Evolutionary conservation across 2,113 vertebrate species (phyloP), one percentile per base, ranked within the genome.

Genomic region (Irena cyanogastra): DNA sequence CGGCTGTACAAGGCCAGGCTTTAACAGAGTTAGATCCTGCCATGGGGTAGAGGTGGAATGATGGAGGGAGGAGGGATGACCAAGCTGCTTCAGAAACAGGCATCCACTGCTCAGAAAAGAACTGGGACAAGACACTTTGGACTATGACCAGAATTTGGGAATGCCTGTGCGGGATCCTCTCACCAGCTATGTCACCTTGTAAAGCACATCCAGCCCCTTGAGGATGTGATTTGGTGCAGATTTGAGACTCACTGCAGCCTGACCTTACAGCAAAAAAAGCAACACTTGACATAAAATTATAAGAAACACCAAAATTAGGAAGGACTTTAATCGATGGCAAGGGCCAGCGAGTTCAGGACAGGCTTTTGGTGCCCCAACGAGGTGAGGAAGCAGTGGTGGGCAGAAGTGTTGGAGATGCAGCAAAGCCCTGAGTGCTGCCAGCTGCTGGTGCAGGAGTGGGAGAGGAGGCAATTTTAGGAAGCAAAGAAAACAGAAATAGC

Each of bases 141-240:
- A 27, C 56, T 33, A 8, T 2, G 0, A 45, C 8, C 70, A 61
- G 75, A 66, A 54, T 37, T 37, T 61, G 20, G 59, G 33, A 70
- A 16, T 0, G 3, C 54, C 21, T 13, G 27, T 11, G 47, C 5
- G 1, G 45, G 23, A 66, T 47, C 33, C 50, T 81, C 37, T 41
- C 61, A 20, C 45, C 47, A 65, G 42, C 47, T 41, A 0, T 4
- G 2, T 33, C 28, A 57, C 47, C 37, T 52, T 21, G 45, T 9
- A 56, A 52, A 65, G 28, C 41, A 49, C 0, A 0, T 31, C 35
- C 83, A 68, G 27, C 0, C 5, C 27, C 31, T 31, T 27, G 1
- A 72, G 14, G n/a, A 59, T 3, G 0, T 2, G 35, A 66, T n/a
- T 74, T 87, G 2, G 3, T 2, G 0, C 3, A 2, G 37, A 18